Percentiles rank a stretch among this genome's conserved stretches.
These are phyloP conservation scores for Sicus ferrugineus DNA, from an alignment of 2,888 invertebrate genomes.

Conservation along the genomic window DNA sequence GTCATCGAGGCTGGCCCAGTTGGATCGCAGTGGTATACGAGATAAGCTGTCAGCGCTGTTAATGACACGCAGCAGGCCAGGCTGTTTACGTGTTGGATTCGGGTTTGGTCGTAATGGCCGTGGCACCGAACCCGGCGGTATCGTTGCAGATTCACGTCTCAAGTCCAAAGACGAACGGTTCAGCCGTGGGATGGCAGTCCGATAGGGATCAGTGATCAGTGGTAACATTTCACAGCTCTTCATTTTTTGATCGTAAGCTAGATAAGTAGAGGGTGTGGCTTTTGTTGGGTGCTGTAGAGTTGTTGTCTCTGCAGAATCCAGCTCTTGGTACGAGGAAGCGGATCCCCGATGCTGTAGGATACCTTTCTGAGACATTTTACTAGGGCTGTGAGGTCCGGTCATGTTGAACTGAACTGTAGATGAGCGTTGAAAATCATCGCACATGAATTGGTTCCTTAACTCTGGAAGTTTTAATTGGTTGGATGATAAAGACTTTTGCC, in stretches of 20 bases:
- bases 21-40: slow-evolving; percentile 53
- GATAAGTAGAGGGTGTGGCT: slow-evolving; percentile 37
- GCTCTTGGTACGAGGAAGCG: slow-evolving; percentile 54
- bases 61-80: slow-evolving; percentile 58
- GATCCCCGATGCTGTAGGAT: slow-evolving; percentile 59
- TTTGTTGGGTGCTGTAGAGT: slow-evolving; percentile 25
- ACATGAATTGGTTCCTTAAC: slow-evolving; percentile 33
- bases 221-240: slow-evolving; percentile 59
- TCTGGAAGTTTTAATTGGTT: slow-evolving; percentile 49
- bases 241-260: slow-evolving; percentile 46
- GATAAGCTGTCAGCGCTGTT: slow-evolving; percentile 51
- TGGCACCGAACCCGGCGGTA: slow-evolving; percentile 54
- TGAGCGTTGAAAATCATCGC: slow-evolving; percentile 60
- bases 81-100: slow-evolving; percentile 62
- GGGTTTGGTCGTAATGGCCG: slow-evolving; percentile 54
- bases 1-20: slow-evolving; percentile 61
- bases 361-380: slow-evolving; percentile 56
- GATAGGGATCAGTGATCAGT: slow-evolving; percentile 54
- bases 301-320: slow-evolving; percentile 43
- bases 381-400: slow-evolving; percentile 54
- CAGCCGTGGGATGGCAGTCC: slow-evolving; percentile 55
- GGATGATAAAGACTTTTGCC: slow-evolving; percentile 52
- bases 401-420: slow-evolving; percentile 63
- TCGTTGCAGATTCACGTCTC: slow-evolving; percentile 47
- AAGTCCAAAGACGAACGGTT: slow-evolving; percentile 55